Evolutionary conservation across 2,113 vertebrate species (phyloP).

Genomic region (Zosterops hypoxanthus): DNA sequence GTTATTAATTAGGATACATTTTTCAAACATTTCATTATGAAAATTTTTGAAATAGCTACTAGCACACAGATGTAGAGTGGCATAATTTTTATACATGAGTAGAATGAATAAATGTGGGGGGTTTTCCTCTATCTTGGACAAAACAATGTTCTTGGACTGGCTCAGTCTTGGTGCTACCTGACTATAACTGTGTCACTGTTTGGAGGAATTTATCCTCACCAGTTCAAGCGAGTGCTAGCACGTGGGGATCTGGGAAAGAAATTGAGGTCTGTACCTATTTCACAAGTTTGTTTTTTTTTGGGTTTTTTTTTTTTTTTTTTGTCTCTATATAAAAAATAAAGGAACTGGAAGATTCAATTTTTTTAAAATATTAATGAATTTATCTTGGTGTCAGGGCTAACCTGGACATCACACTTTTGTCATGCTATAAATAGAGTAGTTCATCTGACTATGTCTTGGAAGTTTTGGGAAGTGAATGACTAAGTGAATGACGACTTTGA

Average conservation of each 20-base stretch:
- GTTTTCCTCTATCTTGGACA: background rate
- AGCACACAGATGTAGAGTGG: background rate
- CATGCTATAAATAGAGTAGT: background rate
- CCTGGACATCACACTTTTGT: background rate
- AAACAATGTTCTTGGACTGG: background rate
- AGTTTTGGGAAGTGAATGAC: background rate
- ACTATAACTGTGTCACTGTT: background rate
- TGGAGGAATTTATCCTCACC: background rate
- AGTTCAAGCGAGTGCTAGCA: background rate
- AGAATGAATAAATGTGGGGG: background rate
- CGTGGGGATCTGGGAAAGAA: background rate
- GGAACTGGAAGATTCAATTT: background rate
- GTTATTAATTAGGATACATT: slow-evolving; percentile 22
- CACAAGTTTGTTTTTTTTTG: background rate
- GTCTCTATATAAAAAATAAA: background rate
- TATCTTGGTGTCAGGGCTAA: background rate
- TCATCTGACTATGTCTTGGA: background rate
- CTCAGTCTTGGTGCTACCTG: background rate
- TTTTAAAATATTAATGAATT: background rate
- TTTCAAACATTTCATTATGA: slow-evolving; percentile 15
- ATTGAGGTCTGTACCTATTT: background rate
- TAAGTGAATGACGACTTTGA: background rate
- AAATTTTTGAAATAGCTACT: background rate
- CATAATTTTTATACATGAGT: background rate
- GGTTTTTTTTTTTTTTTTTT: background rate